These are phyloP conservation scores for Drosophila seguyi DNA, from an alignment of 1,140 invertebrate genomes.

Conservation along the genomic window DNA sequence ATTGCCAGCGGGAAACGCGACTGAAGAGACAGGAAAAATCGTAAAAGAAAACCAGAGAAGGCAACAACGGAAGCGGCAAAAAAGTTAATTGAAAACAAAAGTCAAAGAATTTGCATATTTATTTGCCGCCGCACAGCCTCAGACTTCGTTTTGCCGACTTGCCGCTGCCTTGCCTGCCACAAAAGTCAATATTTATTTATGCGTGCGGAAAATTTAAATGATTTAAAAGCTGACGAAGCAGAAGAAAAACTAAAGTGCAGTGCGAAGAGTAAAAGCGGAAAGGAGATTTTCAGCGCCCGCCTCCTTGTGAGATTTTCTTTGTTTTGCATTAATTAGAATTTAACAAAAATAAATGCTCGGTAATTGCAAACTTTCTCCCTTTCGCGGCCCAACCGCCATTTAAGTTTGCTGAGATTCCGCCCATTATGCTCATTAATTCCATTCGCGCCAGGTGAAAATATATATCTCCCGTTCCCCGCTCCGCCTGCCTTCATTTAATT, in stretches of 20 bases:
- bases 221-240: conserved; percentile 57
- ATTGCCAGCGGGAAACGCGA: conserved; percentile 1
- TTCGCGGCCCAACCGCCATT: conserved; percentile 11
- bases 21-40: conserved; percentile 5
- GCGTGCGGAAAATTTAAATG: conserved; percentile 71
- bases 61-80: conserved; percentile 39
- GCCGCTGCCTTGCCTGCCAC: conserved; percentile 36
- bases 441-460: conserved; percentile 50
- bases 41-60: conserved; percentile 25
- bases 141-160: conserved; percentile 31
- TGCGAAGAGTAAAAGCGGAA: not conserved
- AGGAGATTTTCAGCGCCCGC: not conserved
- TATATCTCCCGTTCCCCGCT: conserved; percentile 4
- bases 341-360: conserved; percentile 79
- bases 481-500: conserved; percentile 39
- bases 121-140: conserved; percentile 41
- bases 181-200: conserved; percentile 80
- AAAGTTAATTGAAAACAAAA: conserved; percentile 83
- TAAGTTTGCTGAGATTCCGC: conserved; percentile 7
- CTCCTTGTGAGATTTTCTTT: conserved; percentile 18
- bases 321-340: conserved; percentile 78
- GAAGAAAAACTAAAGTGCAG: conserved; percentile 46
- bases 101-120: conserved; percentile 80
- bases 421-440: conserved; percentile 75
- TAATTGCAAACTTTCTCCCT: conserved; percentile 78